phyloP scores from a whole-genome alignment of 2,113 vertebrate species.

The Oophaga pumilio region DNA sequence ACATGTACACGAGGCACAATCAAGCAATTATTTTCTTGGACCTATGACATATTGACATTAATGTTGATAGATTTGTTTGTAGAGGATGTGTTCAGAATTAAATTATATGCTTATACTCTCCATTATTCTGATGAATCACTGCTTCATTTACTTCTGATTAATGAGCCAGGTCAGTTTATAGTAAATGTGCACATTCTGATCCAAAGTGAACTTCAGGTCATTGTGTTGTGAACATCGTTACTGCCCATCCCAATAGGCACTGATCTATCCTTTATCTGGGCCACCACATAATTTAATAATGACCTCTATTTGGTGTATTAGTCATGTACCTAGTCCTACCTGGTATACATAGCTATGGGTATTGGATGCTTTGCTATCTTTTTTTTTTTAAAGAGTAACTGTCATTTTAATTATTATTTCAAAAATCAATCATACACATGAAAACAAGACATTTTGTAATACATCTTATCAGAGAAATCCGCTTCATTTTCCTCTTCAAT shows the following conservation, averaged over 20 bases:
- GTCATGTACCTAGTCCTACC: background rate
- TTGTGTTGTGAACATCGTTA: background rate
- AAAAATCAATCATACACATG: too few relatives aligned
- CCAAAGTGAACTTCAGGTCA: background rate
- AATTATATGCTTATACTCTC: background rate
- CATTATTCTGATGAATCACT: background rate
- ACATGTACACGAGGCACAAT: background rate
- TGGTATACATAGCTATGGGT: background rate
- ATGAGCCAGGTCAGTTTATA: background rate
- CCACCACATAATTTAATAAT: background rate
- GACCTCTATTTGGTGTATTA: background rate
- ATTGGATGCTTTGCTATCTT: background rate
- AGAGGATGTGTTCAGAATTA: background rate
- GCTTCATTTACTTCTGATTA: background rate
- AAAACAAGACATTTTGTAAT: too few relatives aligned
- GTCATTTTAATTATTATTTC: background rate
- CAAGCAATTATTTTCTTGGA: slow-evolving; percentile 5
- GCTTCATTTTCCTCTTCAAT: too few relatives aligned
- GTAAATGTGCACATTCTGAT: background rate
- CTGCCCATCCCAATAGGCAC: background rate
- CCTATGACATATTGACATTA: background rate
- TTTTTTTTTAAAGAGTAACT: background rate
- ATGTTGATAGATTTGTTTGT: background rate
- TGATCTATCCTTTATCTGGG: background rate
- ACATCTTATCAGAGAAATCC: too few relatives aligned